phyloP scores from a whole-genome alignment of 92 coral and sea anemone species.

The Phenganax stokvisi region DNA sequence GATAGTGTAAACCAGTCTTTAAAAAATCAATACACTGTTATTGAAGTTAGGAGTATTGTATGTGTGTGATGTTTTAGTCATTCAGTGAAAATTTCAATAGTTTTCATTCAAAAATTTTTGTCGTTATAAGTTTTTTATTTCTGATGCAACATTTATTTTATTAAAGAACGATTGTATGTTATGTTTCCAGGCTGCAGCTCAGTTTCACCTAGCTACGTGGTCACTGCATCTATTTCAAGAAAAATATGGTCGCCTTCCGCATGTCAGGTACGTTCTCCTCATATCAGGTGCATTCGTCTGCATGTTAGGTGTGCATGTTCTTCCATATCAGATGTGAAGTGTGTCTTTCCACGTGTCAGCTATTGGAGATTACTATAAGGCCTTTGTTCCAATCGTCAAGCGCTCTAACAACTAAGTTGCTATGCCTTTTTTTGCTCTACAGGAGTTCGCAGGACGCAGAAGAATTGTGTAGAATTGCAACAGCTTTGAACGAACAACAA shows the following conservation, averaged over 20 bases:
- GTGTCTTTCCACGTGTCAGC: not conserved
- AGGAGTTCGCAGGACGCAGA: constrained; percentile 65
- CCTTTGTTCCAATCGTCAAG: not conserved
- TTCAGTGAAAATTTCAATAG: not conserved
- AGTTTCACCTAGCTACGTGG: constrained; percentile 72
- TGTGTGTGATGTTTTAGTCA: not conserved
- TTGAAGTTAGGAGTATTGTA: not conserved
- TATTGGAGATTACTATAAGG: too few species aligned
- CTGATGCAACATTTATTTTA: too few species aligned
- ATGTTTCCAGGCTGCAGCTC: constrained; percentile 55
- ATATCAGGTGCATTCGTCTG: not conserved
- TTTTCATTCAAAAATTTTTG: not conserved
- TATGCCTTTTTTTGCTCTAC: not conserved
- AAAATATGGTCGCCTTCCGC: constrained; percentile 66
- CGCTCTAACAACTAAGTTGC: not conserved
- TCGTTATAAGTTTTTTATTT: too few species aligned
- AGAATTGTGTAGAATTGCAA: constrained; percentile 55
- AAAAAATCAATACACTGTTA: too few species aligned
- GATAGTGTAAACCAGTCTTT: too few species aligned
- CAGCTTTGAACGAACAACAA: constrained; percentile 43
- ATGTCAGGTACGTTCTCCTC: constrained; percentile 55
- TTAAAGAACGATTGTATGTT: too few species aligned
- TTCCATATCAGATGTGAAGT: not conserved
- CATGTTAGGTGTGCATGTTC: not conserved
- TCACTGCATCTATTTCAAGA: constrained; percentile 65